Percentiles rank a stretch among this genome's conserved stretches.
These are phyloP conservation scores for Antheraea yamamai DNA, from an alignment of 2,888 invertebrate genomes.

Conservation along the genomic window DNA sequence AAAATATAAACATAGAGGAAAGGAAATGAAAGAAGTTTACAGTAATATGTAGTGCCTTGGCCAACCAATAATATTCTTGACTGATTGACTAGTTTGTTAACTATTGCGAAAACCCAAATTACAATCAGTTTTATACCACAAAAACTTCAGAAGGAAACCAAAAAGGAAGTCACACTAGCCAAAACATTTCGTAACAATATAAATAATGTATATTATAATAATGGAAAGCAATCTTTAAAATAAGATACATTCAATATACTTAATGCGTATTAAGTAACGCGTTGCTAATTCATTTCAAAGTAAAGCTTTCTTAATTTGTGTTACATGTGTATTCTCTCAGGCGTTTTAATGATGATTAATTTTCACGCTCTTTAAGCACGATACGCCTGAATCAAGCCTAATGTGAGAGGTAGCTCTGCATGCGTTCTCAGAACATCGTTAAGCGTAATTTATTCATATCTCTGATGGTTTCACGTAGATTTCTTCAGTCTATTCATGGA, in stretches of 20 bases:
- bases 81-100: neutral
- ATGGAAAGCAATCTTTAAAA: neutral
- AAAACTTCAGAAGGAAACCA: neutral
- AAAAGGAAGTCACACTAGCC: neutral
- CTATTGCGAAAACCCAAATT: neutral
- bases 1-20: too few relatives aligned
- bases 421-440: constrained; percentile 11
- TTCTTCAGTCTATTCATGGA: neutral
- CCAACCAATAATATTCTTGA: neutral
- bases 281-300: neutral
- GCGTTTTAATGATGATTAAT: constrained; percentile 6
- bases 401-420: constrained; percentile 11
- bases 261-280: neutral
- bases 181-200: neutral
- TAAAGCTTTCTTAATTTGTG: constrained; percentile 6
- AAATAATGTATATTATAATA: neutral
- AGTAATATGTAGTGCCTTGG: too few relatives aligned
- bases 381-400: constrained; percentile 1
- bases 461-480: constrained; percentile 7
- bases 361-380: constrained; percentile 4
- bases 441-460: constrained; percentile 10
- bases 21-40: neutral
- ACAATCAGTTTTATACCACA: neutral
- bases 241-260: neutral
- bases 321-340: constrained; percentile 12